phyloP scores from a whole-genome alignment of 92 coral and sea anemone genomes.

The Phenganax subtilis region DNA sequence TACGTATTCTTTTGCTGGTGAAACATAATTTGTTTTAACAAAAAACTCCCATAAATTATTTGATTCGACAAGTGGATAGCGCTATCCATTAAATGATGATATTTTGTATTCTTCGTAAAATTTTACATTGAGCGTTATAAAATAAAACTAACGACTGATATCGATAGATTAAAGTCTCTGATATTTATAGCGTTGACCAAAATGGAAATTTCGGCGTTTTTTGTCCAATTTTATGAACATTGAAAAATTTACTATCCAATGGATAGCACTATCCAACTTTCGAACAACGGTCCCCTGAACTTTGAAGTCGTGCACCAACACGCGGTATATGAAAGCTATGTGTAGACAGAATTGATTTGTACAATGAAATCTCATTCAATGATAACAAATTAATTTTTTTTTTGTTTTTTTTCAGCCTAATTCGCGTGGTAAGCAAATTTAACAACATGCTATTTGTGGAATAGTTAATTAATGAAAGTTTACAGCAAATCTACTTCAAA shows the following conservation, averaged over 20 bases:
- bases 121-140: background rate
- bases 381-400: background rate
- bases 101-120: background rate
- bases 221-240: too few relatives aligned
- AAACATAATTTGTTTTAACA: background rate
- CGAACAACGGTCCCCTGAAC: too few relatives aligned
- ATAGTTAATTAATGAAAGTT: background rate
- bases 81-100: background rate
- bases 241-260: too few relatives aligned
- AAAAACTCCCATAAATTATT: too few relatives aligned
- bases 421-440: slow-evolving; percentile 28
- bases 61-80: too few relatives aligned
- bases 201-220: too few relatives aligned
- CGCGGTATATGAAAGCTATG: too few relatives aligned
- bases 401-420: slow-evolving; percentile 14
- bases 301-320: too few relatives aligned
- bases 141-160: background rate
- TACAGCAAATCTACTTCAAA: background rate
- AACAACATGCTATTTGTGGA: background rate
- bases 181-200: too few relatives aligned
- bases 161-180: background rate
- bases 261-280: too few relatives aligned
- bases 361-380: background rate
- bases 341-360: too few relatives aligned
- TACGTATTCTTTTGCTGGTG: background rate